Conservation (phyloP, 2,888 invertebrate species). For the Tachina fera region DNA sequence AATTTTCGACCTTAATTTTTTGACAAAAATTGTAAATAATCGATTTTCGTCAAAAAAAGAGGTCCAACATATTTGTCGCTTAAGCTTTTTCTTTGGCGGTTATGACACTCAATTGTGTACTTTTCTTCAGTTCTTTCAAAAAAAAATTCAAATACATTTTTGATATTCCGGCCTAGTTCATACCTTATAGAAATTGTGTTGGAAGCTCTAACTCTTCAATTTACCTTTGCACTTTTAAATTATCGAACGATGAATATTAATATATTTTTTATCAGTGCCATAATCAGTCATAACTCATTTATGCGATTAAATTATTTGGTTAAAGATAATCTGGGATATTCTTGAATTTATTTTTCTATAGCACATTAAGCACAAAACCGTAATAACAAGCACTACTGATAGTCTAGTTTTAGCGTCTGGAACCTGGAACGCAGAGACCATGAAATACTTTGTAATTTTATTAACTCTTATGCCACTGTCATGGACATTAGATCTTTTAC, state of each 20-base stretch:
- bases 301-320: constrained; percentile 22
- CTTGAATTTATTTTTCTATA: constrained; percentile 1
- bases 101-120: too few relatives aligned
- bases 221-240: not conserved
- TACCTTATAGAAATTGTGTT: too few relatives aligned
- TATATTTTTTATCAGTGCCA: not conserved
- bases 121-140: too few relatives aligned
- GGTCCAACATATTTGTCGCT: too few relatives aligned
- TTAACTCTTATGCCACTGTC: constrained; percentile 70
- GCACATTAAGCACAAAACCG: constrained; percentile 51
- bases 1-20: too few relatives aligned
- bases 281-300: not conserved
- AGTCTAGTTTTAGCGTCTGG: constrained; percentile 57
- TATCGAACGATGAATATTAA: not conserved
- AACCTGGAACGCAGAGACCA: constrained; percentile 45
- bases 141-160: too few relatives aligned
- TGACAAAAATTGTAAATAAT: too few relatives aligned
- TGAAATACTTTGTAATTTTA: constrained; percentile 73
- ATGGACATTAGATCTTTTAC: constrained; percentile 48
- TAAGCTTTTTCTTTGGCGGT: too few relatives aligned
- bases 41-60: too few relatives aligned
- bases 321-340: constrained; percentile 24
- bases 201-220: too few relatives aligned
- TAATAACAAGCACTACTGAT: not conserved
- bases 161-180: too few relatives aligned